Conservation (phyloP, 1,140 invertebrate species). For the Platyura marginata region DNA sequence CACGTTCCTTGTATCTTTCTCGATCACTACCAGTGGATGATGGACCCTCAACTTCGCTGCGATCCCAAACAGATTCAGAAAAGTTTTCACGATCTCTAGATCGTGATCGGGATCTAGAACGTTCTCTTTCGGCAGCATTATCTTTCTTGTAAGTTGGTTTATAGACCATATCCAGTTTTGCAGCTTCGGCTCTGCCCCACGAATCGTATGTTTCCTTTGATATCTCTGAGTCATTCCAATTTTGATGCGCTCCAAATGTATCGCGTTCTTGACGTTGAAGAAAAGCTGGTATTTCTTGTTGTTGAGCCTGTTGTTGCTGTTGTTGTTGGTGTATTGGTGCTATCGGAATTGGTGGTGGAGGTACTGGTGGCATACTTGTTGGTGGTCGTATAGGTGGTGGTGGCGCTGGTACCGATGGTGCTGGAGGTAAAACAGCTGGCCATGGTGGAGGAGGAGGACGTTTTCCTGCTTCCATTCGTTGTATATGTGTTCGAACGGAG, state of each 20-base stretch:
- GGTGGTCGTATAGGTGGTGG: constrained; percentile 22
- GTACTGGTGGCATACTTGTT: constrained; percentile 33
- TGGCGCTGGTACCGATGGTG: constrained; percentile 23
- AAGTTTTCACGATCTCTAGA: constrained; percentile 23
- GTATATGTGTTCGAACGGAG: constrained; percentile 23
- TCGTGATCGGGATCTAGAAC: constrained; percentile 18
- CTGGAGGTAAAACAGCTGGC: constrained; percentile 37
- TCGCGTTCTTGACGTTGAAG: constrained; percentile 46
- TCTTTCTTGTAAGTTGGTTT: constrained; percentile 13
- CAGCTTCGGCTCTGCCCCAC: constrained; percentile 10
- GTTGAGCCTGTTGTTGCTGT: constrained; percentile 20
- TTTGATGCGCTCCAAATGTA: constrained; percentile 42
- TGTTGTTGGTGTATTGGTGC: constrained; percentile 36
- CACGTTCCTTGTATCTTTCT: constrained; percentile 21
- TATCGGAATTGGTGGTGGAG: constrained; percentile 47
- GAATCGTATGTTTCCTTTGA: constrained; percentile 11
- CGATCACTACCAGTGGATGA: constrained; percentile 22
- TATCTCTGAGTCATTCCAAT: constrained; percentile 12
- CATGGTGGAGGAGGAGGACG: constrained; percentile 43
- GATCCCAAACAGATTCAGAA: constrained; percentile 23
- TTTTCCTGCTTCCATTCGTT: constrained; percentile 25
- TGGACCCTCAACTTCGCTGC: constrained; percentile 21
- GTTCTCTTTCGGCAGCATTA: constrained; percentile 9
- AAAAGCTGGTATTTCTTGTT: constrained; percentile 42
- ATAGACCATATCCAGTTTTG: constrained; percentile 10